A percentile compares a stretch with the other conserved stretches of the same genome.
Evolutionary conservation across 1,140 invertebrate genomes (phyloP).

Genomic region (Macrocentrus cingulum): DNA sequence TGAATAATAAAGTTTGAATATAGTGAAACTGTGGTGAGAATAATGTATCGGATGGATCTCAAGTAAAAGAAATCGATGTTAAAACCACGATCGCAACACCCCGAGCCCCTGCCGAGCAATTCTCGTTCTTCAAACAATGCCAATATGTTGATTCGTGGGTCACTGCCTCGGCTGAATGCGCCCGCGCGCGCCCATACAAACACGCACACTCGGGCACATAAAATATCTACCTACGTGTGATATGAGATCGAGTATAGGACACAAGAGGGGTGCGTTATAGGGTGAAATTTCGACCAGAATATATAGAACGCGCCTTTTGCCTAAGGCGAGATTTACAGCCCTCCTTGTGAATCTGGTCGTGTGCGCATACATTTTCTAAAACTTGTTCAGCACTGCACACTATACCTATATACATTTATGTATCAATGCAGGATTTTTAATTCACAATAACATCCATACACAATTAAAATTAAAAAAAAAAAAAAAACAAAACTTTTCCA

Average conservation of each 20-base stretch:
- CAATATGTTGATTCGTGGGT: slow-evolving; percentile 52
- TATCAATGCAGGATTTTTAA: slow-evolving; percentile 10
- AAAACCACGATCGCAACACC: too few species aligned
- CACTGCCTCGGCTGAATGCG: slow-evolving; percentile 38
- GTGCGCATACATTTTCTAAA: slow-evolving; percentile 52
- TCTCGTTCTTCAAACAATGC: slow-evolving; percentile 49
- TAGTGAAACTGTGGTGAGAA: too few species aligned
- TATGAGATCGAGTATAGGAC: background rate
- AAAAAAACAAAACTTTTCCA: too few species aligned
- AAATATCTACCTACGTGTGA: background rate
- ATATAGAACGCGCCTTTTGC: slow-evolving; percentile 37
- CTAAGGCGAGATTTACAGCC: slow-evolving; percentile 49
- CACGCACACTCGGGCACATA: slow-evolving; percentile 5
- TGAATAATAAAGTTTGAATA: too few species aligned
- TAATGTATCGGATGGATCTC: too few species aligned
- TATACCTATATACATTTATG: background rate
- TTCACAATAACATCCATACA: background rate
- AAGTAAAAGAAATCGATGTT: too few species aligned
- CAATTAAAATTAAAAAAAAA: too few species aligned
- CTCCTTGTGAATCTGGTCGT: slow-evolving; percentile 52
- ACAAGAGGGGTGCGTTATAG: slow-evolving; percentile 31
- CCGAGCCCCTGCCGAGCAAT: slow-evolving; percentile 29
- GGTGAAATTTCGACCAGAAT: slow-evolving; percentile 48
- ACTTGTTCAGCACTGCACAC: too few species aligned
- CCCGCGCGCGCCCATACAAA: slow-evolving; percentile 7